phyloP scores from a whole-genome alignment of 1,140 invertebrate species.

The Teleopsis dalmanni region DNA sequence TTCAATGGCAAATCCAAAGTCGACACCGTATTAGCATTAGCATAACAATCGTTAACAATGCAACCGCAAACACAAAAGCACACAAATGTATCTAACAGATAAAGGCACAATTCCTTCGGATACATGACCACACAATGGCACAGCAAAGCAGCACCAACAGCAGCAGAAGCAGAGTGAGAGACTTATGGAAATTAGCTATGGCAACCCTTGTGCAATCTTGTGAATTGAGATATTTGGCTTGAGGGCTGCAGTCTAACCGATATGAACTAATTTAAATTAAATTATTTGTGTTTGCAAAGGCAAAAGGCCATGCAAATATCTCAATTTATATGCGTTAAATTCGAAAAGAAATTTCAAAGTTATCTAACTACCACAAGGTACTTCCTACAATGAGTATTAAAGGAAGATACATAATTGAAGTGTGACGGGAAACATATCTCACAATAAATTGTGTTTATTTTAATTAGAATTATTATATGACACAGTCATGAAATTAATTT shows the following conservation, averaged over 20 bases:
- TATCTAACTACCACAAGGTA: constrained; percentile 21
- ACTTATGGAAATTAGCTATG: constrained; percentile 4
- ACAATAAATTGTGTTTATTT: too few relatives aligned
- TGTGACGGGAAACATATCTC: too few relatives aligned
- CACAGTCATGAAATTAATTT: too few relatives aligned
- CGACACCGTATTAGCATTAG: constrained; percentile 4
- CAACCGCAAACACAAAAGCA: constrained; percentile 8
- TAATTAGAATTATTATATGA: too few relatives aligned
- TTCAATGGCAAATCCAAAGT: background rate
- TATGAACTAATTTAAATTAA: constrained; percentile 6
- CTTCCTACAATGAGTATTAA: too few relatives aligned
- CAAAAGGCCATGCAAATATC: constrained; percentile 27
- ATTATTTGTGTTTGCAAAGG: background rate
- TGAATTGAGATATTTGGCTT: constrained; percentile 2
- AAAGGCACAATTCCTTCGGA: background rate
- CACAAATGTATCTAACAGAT: too few relatives aligned
- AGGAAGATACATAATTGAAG: too few relatives aligned
- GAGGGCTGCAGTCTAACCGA: constrained; percentile 6
- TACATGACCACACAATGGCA: background rate
- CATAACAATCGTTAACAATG: constrained; percentile 9
- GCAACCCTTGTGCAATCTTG: constrained; percentile 4
- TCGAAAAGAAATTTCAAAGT: constrained; percentile 7
- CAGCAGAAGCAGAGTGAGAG: too few relatives aligned
- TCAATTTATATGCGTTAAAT: constrained; percentile 39
- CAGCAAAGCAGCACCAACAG: too few relatives aligned